phyloP scores from a whole-genome alignment of 2,888 invertebrate species.

The Salticus scenicus region DNA sequence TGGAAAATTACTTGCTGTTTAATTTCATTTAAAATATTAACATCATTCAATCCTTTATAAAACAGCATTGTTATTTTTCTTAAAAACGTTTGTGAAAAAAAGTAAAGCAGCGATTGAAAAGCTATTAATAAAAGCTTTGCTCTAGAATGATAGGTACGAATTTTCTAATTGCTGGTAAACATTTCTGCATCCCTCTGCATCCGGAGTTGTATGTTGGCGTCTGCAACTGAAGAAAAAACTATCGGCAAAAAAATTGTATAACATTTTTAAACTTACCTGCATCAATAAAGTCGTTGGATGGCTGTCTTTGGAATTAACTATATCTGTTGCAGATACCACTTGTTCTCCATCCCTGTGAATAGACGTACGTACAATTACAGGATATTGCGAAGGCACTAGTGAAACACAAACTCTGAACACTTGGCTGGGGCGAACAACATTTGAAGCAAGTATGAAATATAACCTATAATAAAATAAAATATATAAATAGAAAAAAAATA shows the following conservation, averaged over 20 bases:
- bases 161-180: no score
- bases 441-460: constrained; percentile 79
- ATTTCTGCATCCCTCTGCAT: no score
- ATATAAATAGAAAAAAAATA: no score
- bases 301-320: constrained; percentile 83
- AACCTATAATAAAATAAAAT: constrained; percentile 10
- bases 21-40: no score
- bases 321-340: constrained; percentile 86
- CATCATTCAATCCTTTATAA: no score
- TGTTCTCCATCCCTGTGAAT: constrained; percentile 93
- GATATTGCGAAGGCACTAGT: constrained; percentile 85
- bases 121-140: no score
- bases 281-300: constrained; percentile 92
- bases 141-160: no score
- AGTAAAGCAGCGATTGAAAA: no score
- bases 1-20: no score
- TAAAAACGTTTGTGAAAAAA: no score
- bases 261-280: constrained; percentile 82
- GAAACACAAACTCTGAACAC: constrained; percentile 91
- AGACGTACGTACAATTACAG: constrained; percentile 89
- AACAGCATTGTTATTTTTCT: no score
- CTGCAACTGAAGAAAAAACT: background rate
- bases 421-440: constrained; percentile 91
- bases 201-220: background rate
- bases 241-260: no score